Evolutionary conservation across 2,113 vertebrate species (phyloP).

Genomic region (Fukomys damarensis): DNA sequence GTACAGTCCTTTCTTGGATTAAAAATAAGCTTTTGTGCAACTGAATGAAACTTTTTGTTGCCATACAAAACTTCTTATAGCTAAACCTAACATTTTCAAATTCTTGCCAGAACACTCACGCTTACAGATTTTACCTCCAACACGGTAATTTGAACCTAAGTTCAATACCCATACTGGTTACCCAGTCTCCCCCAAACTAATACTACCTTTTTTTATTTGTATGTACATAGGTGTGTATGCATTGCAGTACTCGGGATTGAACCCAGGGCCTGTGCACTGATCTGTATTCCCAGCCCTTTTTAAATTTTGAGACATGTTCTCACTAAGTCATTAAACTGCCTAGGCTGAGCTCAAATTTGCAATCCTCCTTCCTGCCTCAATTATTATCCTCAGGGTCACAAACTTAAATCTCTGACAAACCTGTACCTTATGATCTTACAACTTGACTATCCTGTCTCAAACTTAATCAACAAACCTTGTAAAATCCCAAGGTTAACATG

Average conservation of each 20-base stretch:
- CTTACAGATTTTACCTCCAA: not conserved
- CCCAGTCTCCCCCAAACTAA: slow-evolving; percentile 32
- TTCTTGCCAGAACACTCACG: not conserved
- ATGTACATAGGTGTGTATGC: too few species aligned
- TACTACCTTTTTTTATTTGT: not conserved
- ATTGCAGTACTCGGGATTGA: not conserved
- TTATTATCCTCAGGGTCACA: slow-evolving; percentile 25
- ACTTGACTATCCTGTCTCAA: not conserved
- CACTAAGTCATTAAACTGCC: not conserved
- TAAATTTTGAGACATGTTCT: not conserved
- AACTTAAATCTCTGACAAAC: slow-evolving; percentile 34
- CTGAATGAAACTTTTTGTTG: not conserved
- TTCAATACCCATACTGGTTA: not conserved
- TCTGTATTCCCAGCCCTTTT: not conserved
- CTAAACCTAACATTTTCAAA: not conserved
- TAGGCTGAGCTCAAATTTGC: not conserved
- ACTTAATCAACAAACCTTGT: not conserved
- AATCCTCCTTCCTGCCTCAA: not conserved
- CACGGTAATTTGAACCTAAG: not conserved
- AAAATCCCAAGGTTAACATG: not conserved
- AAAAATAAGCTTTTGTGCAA: not conserved
- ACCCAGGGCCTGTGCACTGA: not conserved
- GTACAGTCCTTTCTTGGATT: not conserved
- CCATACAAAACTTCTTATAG: not conserved
- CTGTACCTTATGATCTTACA: not conserved